phyloP scores from a whole-genome alignment of 2,797 vertebrate genomes.

The Eleutherodactylus coqui region DNA sequence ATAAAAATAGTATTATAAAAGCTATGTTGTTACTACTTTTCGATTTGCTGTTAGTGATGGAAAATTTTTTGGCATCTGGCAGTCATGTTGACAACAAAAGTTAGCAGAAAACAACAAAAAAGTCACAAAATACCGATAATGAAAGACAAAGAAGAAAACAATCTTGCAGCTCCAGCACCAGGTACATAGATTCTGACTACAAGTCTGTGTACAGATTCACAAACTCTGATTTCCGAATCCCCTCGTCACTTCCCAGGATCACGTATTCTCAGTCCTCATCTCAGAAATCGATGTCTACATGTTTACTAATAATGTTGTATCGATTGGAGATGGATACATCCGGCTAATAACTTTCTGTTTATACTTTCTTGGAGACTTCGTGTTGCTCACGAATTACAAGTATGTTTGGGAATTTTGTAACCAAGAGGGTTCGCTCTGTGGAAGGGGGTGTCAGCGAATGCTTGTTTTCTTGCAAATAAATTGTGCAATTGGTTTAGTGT shows the following conservation, averaged over 20 bases:
- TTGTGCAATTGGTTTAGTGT: background rate
- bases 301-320: conserved; percentile 43
- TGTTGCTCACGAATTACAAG: background rate
- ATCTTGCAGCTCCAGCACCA: background rate
- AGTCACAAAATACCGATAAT: background rate
- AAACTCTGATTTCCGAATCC: background rate
- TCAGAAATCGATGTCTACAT: conserved; percentile 36
- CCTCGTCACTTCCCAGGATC: background rate
- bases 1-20: too few species aligned
- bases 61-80: too few species aligned
- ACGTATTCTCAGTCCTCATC: background rate
- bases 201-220: background rate
- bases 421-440: background rate
- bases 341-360: conserved; percentile 46
- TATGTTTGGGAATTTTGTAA: conserved; percentile 20
- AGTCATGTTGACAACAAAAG: too few species aligned
- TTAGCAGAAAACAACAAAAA: too few species aligned
- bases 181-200: background rate
- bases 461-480: background rate
- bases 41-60: too few species aligned
- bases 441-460: background rate
- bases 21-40: too few species aligned
- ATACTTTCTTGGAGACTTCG: conserved; percentile 27
- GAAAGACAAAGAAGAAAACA: background rate
- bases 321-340: conserved; percentile 14